Evolutionary conservation across 2,113 vertebrate species (phyloP).

Genomic region (Ptychochromis oligacanthus): DNA sequence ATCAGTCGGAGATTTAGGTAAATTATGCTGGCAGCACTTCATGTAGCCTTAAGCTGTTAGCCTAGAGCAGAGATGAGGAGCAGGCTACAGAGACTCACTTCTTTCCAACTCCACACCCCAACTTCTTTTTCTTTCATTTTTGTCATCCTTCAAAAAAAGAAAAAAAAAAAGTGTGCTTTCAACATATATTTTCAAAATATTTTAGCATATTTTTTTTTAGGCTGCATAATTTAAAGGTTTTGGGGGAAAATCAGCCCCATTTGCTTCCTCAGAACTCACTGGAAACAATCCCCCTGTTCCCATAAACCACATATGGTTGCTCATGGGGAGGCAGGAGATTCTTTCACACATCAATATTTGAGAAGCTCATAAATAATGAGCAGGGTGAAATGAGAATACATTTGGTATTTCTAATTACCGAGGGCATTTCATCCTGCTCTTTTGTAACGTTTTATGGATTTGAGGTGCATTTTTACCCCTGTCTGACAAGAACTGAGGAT

Average conservation of each 20-base stretch:
- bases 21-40: not conserved
- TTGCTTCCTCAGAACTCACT: not conserved
- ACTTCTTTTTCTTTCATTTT: no score
- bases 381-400: not conserved
- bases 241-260: not conserved
- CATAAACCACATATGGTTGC: not conserved
- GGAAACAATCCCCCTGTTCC: not conserved
- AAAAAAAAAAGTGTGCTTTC: no score
- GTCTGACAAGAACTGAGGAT: not conserved
- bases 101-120: no score
- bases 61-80: not conserved
- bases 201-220: no score
- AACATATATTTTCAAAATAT: no score
- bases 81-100: not conserved
- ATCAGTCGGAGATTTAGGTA: not conserved
- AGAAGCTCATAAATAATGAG: constrained; percentile 1
- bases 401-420: not conserved
- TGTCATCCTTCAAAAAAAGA: no score
- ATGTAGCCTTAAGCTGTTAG: not conserved
- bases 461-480: not conserved
- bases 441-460: not conserved
- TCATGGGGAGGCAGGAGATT: not conserved
- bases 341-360: not conserved
- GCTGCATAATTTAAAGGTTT: no score
- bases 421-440: not conserved